phyloP scores from a whole-genome alignment of 2,797 vertebrate species.

The Ficedula albicollis region DNA sequence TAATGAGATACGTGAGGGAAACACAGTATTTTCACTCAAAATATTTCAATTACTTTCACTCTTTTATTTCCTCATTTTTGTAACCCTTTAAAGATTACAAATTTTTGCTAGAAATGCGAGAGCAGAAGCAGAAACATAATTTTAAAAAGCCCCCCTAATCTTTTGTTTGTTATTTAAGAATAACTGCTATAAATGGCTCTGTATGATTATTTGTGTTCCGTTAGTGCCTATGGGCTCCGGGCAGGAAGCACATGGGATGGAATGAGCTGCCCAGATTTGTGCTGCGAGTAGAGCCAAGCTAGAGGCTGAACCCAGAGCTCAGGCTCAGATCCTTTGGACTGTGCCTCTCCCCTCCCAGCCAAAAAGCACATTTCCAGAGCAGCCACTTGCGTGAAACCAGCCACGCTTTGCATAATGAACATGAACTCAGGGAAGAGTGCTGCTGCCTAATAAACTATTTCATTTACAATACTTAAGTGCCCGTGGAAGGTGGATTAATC shows the following conservation, averaged over 20 bases:
- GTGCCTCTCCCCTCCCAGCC: not conserved
- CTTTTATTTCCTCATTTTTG: slow-evolving; percentile 5
- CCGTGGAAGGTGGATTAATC: slow-evolving; percentile 31
- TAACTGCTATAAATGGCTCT: not conserved
- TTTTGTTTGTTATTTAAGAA: not conserved
- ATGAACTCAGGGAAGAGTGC: not conserved
- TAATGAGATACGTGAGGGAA: not conserved
- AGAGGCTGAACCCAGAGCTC: not conserved
- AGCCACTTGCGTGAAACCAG: not conserved
- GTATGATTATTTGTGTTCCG: not conserved
- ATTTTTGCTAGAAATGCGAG: not conserved
- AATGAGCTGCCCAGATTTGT: slow-evolving; percentile 30
- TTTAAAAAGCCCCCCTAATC: not conserved
- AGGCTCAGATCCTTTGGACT: not conserved
- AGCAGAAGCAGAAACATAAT: not conserved
- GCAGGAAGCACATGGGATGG: not conserved
- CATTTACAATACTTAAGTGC: slow-evolving; percentile 11
- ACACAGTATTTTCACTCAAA: not conserved
- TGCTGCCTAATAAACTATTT: slow-evolving; percentile 46
- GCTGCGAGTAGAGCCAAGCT: not conserved
- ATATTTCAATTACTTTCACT: not conserved
- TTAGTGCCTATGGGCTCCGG: not conserved
- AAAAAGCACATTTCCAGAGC: slow-evolving; percentile 22
- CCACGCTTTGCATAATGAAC: slow-evolving; percentile 1
- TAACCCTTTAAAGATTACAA: not conserved